A percentile compares a stretch with the other conserved stretches of the same genome.
These are phyloP conservation scores for Diabrotica balteata DNA, from an alignment of 2,888 invertebrate species.

Conservation along the genomic window DNA sequence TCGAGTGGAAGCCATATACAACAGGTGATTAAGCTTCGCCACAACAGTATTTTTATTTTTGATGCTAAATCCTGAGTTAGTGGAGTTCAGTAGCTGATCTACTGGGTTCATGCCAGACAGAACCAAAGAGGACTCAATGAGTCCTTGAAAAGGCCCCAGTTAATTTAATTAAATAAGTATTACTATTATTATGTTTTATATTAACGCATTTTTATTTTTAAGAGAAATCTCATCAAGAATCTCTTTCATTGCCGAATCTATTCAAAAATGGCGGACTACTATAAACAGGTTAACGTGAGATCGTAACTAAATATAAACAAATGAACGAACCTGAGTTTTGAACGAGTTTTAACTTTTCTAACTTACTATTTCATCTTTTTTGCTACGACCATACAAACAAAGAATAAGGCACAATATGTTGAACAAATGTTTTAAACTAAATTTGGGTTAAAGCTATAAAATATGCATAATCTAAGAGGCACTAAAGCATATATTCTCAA, in stretches of 20 bases:
- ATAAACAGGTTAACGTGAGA: not conserved
- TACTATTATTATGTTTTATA: no score
- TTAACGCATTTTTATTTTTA: not conserved
- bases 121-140: no score
- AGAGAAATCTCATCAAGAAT: not conserved
- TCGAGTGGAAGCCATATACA: no score
- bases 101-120: no score
- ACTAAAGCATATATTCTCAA: not conserved
- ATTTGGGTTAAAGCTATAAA: not conserved
- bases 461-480: not conserved
- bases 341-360: not conserved
- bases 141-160: no score
- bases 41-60: no score
- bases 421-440: not conserved
- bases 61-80: no score
- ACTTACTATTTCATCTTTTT: not conserved
- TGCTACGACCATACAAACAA: not conserved
- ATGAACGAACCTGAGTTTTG: not conserved
- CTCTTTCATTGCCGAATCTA: no score
- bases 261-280: no score
- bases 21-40: no score
- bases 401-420: slow-evolving; percentile 4
- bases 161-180: no score
- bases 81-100: no score
- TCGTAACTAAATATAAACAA: not conserved